Evolutionary conservation across 1,140 invertebrate genomes (phyloP), one percentile per base, ranked within the genome.

Genomic region (Drosophila pectinifera): DNA sequence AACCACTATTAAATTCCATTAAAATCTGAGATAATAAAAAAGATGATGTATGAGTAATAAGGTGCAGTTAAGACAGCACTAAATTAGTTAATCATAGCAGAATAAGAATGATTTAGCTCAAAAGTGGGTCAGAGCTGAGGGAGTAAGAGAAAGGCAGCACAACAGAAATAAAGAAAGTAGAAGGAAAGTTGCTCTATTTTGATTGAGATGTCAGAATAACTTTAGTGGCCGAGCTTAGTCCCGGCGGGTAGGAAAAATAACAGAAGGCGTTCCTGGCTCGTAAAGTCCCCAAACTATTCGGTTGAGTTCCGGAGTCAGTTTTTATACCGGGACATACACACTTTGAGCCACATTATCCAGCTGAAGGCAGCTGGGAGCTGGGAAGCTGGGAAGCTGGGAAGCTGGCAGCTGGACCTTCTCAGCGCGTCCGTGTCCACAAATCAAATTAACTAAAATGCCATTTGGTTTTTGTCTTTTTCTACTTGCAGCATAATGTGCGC

Each of bases 381-480:
- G n/a, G n/a, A n/a, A n/a, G n/a, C n/a, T n/a, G n/a, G n/a, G n/a
- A n/a, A n/a, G n/a, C n/a, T n/a, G n/a, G n/a, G n/a, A n/a, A n/a
- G 11, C 16, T 13, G 45, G 45, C 58, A 53, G 48, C 48, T 62
- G 58, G 58, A 67, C 43, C 62, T 69, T 67, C 62, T 69, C 62
- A 55, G 34, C 20, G 49, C 11, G 43, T 57, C 59, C 51, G 73
- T 72, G 54, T 68, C 76, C 78, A 86, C 82, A 86, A 86, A 86
- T 86, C 78, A 88, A 86, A 86, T 86, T 88, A 88, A 88, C 83
- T 86, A 86, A 86, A 86, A 86, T 88, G 83, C 84, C 83, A 83
- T 88, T 88, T 88, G 83, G 84, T 88, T 88, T 88, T 88, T 88
- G 84, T 89, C 84, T 89, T 80, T 76, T 80, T 83, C 83, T 86